phyloP scores from a whole-genome alignment of 2,797 vertebrate genomes.

The Zonotrichia albicollis region DNA sequence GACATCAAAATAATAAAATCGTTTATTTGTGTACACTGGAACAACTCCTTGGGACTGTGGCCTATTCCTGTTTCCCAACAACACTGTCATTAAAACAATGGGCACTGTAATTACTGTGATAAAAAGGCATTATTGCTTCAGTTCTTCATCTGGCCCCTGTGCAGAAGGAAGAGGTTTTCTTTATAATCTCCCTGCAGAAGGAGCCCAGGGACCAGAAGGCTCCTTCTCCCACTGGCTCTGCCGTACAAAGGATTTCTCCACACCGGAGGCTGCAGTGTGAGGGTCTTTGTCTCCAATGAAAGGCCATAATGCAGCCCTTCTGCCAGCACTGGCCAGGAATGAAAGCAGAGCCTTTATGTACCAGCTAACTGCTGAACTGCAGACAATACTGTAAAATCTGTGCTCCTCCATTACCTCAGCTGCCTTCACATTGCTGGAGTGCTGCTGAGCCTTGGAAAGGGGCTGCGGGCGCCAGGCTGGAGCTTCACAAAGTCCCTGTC shows the following conservation, averaged over 20 bases:
- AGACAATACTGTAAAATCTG: constrained; percentile 68
- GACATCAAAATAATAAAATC: constrained; percentile 65
- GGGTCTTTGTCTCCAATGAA: constrained; percentile 69
- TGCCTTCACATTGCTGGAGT: not conserved
- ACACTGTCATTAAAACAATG: constrained; percentile 70
- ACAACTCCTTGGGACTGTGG: constrained; percentile 56
- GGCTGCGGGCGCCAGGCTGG: not conserved
- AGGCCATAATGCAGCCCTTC: constrained; percentile 66
- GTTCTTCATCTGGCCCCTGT: constrained; percentile 60
- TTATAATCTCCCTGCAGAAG: constrained; percentile 61
- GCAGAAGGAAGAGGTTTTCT: constrained; percentile 67
- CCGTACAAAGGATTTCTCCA: constrained; percentile 68
- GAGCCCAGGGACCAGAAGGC: constrained; percentile 63
- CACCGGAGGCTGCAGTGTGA: constrained; percentile 58
- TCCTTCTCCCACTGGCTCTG: constrained; percentile 68
- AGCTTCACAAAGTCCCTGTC: not conserved
- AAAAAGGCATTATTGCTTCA: constrained; percentile 60
- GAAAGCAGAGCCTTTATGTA: constrained; percentile 64
- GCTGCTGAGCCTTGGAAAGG: not conserved
- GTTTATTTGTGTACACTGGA: constrained; percentile 56
- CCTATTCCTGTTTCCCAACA: constrained; percentile 64
- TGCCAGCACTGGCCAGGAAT: constrained; percentile 64
- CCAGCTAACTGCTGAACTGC: constrained; percentile 54
- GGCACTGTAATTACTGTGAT: constrained; percentile 66
- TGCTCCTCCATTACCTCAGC: constrained; percentile 37